A percentile compares a stretch with the other conserved stretches of the same genome.
phyloP scores from a whole-genome alignment of 2,797 vertebrate species.

The Cottoperca gobio region DNA sequence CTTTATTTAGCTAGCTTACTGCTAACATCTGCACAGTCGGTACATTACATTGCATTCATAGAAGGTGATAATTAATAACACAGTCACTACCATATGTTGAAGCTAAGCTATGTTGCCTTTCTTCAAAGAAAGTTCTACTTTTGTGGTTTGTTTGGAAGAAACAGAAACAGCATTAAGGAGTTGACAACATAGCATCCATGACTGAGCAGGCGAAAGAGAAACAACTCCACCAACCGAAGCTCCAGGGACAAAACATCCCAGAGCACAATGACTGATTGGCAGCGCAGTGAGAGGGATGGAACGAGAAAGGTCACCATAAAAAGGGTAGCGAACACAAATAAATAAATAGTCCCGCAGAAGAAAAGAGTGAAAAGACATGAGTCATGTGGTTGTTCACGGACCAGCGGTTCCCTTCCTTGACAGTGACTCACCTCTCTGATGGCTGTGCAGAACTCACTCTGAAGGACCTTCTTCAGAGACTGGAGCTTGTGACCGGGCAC shows the following conservation, averaged over 20 bases:
- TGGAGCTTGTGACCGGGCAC: constrained; percentile 98
- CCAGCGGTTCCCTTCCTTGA: not conserved
- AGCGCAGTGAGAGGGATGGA: not conserved
- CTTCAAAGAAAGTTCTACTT: not conserved
- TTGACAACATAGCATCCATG: not conserved
- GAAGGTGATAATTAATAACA: too few relatives aligned
- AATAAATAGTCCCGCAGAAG: not conserved
- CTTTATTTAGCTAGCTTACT: too few relatives aligned
- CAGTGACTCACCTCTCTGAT: constrained; percentile 94
- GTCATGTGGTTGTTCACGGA: constrained; percentile 26
- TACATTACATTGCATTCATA: too few relatives aligned
- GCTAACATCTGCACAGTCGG: too few relatives aligned
- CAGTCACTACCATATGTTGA: too few relatives aligned
- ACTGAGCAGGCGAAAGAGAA: constrained; percentile 7
- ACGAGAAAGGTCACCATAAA: constrained; percentile 26
- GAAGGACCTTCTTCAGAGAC: constrained; percentile 97
- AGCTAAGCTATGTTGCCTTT: not conserved
- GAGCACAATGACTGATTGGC: constrained; percentile 16
- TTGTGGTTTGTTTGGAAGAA: not conserved
- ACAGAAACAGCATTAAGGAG: not conserved
- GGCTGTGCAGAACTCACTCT: constrained; percentile 99
- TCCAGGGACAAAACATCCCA: not conserved
- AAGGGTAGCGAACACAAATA: not conserved
- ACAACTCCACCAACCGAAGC: not conserved
- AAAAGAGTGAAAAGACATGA: constrained; percentile 16